Evolutionary conservation across 2,888 invertebrate species (phyloP), one percentile per base, ranked within the genome.

Genomic region (Eristalis intricaria): DNA sequence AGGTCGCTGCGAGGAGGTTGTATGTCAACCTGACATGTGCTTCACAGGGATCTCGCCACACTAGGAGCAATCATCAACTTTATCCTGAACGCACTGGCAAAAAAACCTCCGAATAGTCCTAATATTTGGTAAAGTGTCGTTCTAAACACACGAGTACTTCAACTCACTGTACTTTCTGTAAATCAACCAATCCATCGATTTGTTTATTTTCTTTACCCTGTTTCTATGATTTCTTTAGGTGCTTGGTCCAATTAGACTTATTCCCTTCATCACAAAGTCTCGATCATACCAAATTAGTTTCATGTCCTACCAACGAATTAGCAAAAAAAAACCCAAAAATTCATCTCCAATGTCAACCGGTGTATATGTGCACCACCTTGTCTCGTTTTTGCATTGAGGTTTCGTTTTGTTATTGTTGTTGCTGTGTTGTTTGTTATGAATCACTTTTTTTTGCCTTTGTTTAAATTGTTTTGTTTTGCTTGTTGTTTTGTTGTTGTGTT

Each of bases 351-450:
- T 50, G 50, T 50, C 19, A 50, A 8, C 19, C 19, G 50, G 50
- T 19, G n/a, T 50, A 8, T 19, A 50, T 50, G 60, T 60, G 10
- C 60, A 23, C 60, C 60, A 29, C n/a, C 60, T 15, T 58, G 26
- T 65, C 32, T 32, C 56, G 40, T 63, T 80, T 78, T 65, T 82
- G 63, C 63, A 43, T 58, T 75, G 23, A 69, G 61, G 65, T 75
- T 77, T 88, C 26, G 56, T 75, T 78, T 77, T 86, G 11, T 82
- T 68, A 10, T 79, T 70, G 32, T 79, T 87, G 74, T 65, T 78
- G 64, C 76, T 26, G 64, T 86, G 83, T 71, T 61, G 70, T 83
- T 86, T 84, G 80, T 77, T 81, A 64, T 85, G 61, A 74, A 58
- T 68, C 32, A 63, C 50, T 8, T 19, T 50, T 19, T 43, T 43